Evolutionary conservation across 2,113 vertebrate genomes (phyloP), one percentile per base, ranked within the genome.

Genomic region (Corvus cornix): DNA sequence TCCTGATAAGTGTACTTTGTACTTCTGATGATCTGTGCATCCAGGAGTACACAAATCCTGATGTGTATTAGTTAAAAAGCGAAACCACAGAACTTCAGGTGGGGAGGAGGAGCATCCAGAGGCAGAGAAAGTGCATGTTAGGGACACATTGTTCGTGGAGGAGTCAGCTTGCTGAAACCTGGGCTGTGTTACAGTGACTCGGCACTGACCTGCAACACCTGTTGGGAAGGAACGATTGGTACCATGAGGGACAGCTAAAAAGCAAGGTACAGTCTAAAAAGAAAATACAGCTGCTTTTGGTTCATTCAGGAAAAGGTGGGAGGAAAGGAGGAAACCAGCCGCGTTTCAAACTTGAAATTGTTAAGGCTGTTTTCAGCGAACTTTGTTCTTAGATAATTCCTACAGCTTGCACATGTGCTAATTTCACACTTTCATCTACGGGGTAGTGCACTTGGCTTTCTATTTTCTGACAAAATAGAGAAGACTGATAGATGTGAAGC

Each of bases 11-110:
- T 24, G 30, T n/a, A 93, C 77, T 48, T 63, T 68, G 66, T 97
- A 98, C 76, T 98, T 98, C 14, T 78, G 64, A 0, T 33, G 12
- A 10, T 96, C 31, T 19, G 0, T 84, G 64, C 96, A 97, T 10
- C 1, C 17, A 2, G 82, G 52, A 49, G 24, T 64, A 39, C 97
- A 97, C 51, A 98, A 51, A 33, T n/a, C 67, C 87, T 98, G 93
- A 0, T 96, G 55, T 26, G 37, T 7, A 0, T 87, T 51, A 13
- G 63, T 24, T 17, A 97, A 70, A 37, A 97, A 97, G 37, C 98
- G 98, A 87, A 98, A 98, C 98, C 98, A 98, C 30, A 97, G 95
- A 13, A 93, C 51, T 13, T 62, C 9, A 6, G 58, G 92, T 8
- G 2, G 2, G 16, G 30, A 2, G 0, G 8, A 9, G 16, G 60